These are phyloP conservation scores for Plagodis dolabraria DNA, from an alignment of 2,888 invertebrate species.

Conservation along the genomic window DNA sequence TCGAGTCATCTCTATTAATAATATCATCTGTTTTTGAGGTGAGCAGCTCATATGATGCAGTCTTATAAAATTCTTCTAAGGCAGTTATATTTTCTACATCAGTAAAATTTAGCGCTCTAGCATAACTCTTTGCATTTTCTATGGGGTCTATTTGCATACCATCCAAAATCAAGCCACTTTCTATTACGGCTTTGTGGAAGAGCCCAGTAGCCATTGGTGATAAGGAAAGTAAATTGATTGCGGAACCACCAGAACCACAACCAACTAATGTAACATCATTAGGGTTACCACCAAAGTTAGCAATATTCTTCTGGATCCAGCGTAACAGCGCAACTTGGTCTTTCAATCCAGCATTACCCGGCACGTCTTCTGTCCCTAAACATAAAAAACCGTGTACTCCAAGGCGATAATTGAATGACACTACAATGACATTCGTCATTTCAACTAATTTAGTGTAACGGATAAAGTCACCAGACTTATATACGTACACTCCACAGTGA, in stretches of 20 bases:
- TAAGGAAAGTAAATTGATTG: constrained; percentile 30
- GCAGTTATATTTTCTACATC: constrained; percentile 27
- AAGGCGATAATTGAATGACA: constrained; percentile 40
- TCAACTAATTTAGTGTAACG: constrained; percentile 13
- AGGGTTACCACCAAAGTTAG: constrained; percentile 37
- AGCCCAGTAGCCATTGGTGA: constrained; percentile 30
- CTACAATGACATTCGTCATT: constrained; percentile 31
- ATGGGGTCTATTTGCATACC: constrained; percentile 13
- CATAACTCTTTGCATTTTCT: constrained; percentile 21
- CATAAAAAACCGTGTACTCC: constrained; percentile 38
- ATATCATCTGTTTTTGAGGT: neutral
- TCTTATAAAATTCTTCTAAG: constrained; percentile 33
- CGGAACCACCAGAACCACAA: constrained; percentile 28
- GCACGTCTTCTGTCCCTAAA: constrained; percentile 37
- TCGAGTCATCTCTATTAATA: constrained; percentile 4
- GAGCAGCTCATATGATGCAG: constrained; percentile 14
- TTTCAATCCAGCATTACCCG: constrained; percentile 41
- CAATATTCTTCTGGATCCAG: constrained; percentile 37
- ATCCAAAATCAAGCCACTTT: constrained; percentile 22
- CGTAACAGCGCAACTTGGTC: constrained; percentile 34
- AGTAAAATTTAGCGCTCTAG: constrained; percentile 18
- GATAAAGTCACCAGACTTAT: constrained; percentile 18
- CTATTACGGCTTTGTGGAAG: constrained; percentile 34
- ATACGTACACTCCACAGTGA: constrained; percentile 34
- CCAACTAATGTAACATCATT: constrained; percentile 34